Conservation (phyloP, 2,888 invertebrate species). For the Ichneumoninae sp. region DNA sequence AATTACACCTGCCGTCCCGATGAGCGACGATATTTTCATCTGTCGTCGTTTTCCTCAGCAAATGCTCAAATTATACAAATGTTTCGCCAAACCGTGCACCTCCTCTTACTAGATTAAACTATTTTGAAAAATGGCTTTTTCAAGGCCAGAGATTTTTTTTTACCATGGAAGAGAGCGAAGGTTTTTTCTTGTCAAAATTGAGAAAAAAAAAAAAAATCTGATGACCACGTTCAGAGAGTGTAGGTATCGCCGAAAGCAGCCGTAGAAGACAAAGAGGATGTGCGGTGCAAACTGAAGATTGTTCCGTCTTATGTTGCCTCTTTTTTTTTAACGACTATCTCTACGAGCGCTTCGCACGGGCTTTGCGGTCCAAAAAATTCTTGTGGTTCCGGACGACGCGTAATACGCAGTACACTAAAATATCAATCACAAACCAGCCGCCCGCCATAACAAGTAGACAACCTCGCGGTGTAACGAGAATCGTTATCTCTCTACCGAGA, state of each 20-base stretch:
- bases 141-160: no score
- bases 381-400: constrained; percentile 52
- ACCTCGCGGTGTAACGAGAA: constrained; percentile 53
- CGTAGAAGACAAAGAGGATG: constrained; percentile 25
- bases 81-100: neutral
- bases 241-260: neutral
- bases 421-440: constrained; percentile 44
- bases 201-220: no score
- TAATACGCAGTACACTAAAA: constrained; percentile 44
- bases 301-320: neutral
- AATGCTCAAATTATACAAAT: neutral
- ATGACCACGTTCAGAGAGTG: neutral
- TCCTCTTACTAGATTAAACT: no score
- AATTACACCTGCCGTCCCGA: neutral
- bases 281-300: constrained; percentile 26
- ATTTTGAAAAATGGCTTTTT: no score
- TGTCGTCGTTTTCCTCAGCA: neutral
- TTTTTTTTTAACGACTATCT: constrained; percentile 15
- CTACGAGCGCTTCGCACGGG: constrained; percentile 30
- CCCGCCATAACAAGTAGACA: constrained; percentile 50
- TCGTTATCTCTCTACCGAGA: constrained; percentile 49
- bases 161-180: no score
- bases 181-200: no score
- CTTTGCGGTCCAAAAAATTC: constrained; percentile 62
- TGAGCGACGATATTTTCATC: constrained; percentile 1